Conservation (phyloP, 1,140 invertebrate species). For the Papilio machaon region DNA sequence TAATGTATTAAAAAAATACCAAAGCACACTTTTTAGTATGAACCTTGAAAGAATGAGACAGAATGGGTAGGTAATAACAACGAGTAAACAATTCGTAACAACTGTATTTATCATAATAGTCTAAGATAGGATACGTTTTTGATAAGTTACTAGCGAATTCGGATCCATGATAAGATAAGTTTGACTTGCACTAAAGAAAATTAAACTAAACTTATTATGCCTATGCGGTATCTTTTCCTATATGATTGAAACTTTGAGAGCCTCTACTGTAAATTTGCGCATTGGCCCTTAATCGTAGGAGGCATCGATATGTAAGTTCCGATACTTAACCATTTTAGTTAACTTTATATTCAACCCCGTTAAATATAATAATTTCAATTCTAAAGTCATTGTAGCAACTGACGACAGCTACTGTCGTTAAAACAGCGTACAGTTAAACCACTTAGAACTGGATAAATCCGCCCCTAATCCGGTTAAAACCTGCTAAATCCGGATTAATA, state of each 20-base stretch:
- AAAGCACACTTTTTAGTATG: neutral
- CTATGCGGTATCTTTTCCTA: too few relatives aligned
- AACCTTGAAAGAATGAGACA: neutral
- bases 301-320: too few relatives aligned
- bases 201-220: too few relatives aligned
- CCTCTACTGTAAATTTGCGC: too few relatives aligned
- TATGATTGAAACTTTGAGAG: too few relatives aligned
- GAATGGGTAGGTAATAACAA: neutral
- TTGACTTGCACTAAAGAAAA: too few relatives aligned
- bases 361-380: slow-evolving; percentile 19
- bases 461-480: slow-evolving; percentile 65
- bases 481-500: slow-evolving; percentile 78
- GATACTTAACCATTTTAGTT: neutral
- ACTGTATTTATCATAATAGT: neutral
- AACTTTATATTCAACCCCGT: neutral
- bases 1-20: slow-evolving; percentile 10
- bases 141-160: too few relatives aligned
- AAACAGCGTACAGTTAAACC: slow-evolving; percentile 58
- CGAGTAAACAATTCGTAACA: neutral
- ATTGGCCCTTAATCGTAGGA: too few relatives aligned
- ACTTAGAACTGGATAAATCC: slow-evolving; percentile 64
- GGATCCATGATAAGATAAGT: neutral
- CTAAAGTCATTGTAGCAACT: slow-evolving; percentile 23
- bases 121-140: too few relatives aligned
- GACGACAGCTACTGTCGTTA: slow-evolving; percentile 44